Conservation (phyloP, 2,113 vertebrate species). For the Sylvicapra grimmia region DNA sequence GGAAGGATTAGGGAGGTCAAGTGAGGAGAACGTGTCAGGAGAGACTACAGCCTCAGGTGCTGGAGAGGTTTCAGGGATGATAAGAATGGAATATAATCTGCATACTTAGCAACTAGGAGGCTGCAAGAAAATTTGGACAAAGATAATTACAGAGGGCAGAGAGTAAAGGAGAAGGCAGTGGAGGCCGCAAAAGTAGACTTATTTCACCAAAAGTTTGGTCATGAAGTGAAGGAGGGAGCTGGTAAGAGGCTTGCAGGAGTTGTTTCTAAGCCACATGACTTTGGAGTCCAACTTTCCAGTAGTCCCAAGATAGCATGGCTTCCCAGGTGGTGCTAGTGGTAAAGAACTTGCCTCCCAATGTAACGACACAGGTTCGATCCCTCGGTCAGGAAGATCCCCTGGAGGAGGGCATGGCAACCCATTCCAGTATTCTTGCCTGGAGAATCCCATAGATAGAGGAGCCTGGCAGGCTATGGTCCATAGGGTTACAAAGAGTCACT, state of each 20-base stretch:
- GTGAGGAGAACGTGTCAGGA: background rate
- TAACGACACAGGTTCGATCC: background rate
- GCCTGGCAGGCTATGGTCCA: background rate
- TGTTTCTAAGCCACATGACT: background rate
- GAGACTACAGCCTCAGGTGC: background rate
- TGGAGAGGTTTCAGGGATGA: background rate
- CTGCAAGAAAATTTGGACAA: background rate
- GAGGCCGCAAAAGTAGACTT: background rate
- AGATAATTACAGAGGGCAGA: background rate
- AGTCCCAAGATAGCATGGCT: background rate
- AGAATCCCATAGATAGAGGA: background rate
- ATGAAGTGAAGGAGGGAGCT: background rate
- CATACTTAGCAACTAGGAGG: background rate
- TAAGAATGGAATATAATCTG: background rate
- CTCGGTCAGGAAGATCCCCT: background rate
- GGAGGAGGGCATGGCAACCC: background rate
- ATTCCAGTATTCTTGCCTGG: background rate
- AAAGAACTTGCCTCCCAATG: background rate
- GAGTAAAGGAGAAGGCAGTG: background rate
- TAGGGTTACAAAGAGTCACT: background rate
- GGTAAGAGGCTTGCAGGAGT: background rate
- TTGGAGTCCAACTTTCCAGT: background rate
- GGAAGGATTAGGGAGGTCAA: background rate
- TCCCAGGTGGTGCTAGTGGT: background rate
- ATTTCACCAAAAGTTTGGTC: background rate